Base-by-base conservation (phyloP, 2,888 invertebrate genomes). In the Vesta saturnalis region DNA sequence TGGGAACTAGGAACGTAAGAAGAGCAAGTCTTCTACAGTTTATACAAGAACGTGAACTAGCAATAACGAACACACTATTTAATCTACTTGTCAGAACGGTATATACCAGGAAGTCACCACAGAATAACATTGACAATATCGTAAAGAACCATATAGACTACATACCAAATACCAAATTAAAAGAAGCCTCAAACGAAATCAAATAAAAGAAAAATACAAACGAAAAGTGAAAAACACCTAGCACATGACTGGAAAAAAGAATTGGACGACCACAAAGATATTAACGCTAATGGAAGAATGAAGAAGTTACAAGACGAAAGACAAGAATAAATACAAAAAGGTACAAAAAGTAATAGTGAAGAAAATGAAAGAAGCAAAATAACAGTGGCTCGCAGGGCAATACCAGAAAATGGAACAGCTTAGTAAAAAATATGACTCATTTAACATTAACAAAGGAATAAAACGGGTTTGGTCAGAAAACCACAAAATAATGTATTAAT, bases 61-160 rank as follows among this genome's bases (percentile, higher is more conserved):
- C 43, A 46, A 14, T 59, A 22, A 59, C 59, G 43, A 59, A 59
- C 46, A 59, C 46, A 46, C 22, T 43, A 1, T 59, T 21, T 59
- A 46, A 59, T 4, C 46, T 59, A 59, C 59, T 43, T 14, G 21
- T 6, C 19, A 43, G 15, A 59, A 43, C 19, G 43, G 4, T 59
- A 1, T 43, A 59, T 59, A 59, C 59, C 14, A 43, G 46, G 46
- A 59, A 46, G 19, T 59, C 43, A 21, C 59, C 59, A 43, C 15
- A 46, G 8, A 59, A 18, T 1, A 14, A n/a, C n/a, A n/a, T n/a
- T n/a, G n/a, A n/a, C n/a, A n/a, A n/a, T n/a, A n/a, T n/a, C n/a
- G n/a, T n/a, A n/a, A n/a, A n/a, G n/a, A n/a, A n/a, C n/a, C n/a
- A n/a, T n/a, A n/a, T n/a, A n/a, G n/a, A n/a, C n/a, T n/a, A n/a